phyloP scores from a whole-genome alignment of 2,888 invertebrate genomes.

The Villa cingulata region DNA sequence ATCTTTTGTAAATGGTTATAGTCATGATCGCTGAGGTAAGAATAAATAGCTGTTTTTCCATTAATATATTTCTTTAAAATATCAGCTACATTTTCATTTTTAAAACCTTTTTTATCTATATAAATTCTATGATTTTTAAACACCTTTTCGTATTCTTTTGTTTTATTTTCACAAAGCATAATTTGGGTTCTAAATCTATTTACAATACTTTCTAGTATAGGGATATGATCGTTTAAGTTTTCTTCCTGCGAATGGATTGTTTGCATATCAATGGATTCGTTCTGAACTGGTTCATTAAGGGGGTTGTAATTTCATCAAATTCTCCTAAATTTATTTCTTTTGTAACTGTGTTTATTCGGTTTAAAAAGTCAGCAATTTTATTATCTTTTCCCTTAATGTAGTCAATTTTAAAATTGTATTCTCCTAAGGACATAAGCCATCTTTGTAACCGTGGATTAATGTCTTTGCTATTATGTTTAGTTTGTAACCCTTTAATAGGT shows the following conservation, averaged over 20 bases:
- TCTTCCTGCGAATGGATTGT: no score
- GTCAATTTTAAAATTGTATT: no score
- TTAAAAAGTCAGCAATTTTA: background rate
- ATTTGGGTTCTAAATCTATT: background rate
- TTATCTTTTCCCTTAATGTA: background rate
- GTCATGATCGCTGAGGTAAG: conserved; percentile 10
- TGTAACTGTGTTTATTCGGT: no score
- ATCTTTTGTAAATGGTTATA: conserved; percentile 15
- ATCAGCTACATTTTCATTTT: conserved; percentile 2
- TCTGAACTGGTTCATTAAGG: no score
- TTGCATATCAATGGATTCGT: no score
- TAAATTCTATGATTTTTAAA: background rate
- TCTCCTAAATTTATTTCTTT: no score
- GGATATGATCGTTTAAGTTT: no score
- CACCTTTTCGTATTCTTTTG: background rate
- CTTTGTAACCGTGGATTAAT: no score
- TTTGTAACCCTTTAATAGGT: background rate
- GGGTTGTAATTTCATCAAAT: no score
- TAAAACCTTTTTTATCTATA: background rate
- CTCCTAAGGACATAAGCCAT: no score
- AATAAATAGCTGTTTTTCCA: conserved; percentile 14
- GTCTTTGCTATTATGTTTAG: no score
- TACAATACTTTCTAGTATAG: conserved; percentile 1
- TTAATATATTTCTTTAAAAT: conserved; percentile 7
- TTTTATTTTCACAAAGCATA: no score